These are phyloP conservation scores for Pangasius larnaudii DNA, from an alignment of 2,797 vertebrate species.

Conservation along the genomic window DNA sequence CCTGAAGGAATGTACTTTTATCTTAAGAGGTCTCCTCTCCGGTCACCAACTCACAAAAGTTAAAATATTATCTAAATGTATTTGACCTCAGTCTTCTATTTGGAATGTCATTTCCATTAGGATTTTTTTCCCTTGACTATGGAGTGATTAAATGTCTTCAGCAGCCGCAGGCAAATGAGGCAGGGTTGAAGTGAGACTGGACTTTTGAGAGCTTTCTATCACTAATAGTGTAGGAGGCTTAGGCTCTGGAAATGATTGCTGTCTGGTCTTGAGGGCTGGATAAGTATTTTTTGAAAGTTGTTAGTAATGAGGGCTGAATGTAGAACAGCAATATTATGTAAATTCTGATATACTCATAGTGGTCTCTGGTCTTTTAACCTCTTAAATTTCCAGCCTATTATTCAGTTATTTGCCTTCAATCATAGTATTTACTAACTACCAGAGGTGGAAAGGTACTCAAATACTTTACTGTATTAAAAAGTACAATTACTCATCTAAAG, in stretches of 20 bases:
- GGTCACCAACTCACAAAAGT: constrained; percentile 8
- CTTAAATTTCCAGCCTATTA: neutral
- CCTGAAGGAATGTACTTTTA: constrained; percentile 12
- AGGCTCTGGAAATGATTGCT: constrained; percentile 37
- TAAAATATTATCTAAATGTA: constrained; percentile 41
- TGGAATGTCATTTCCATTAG: constrained; percentile 44
- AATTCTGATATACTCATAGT: neutral
- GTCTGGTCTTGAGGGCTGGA: constrained; percentile 33
- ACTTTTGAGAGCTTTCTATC: constrained; percentile 40
- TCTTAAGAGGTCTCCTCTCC: constrained; percentile 1
- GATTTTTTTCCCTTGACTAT: neutral
- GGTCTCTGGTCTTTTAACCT: neutral
- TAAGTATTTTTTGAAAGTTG: constrained; percentile 18
- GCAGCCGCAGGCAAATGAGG: constrained; percentile 34
- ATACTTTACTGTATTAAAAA: neutral
- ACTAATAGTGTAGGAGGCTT: constrained; percentile 8
- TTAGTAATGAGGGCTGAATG: neutral
- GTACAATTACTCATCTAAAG: neutral
- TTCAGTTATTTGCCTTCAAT: neutral
- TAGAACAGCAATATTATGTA: neutral
- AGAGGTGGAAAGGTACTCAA: neutral
- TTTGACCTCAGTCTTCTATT: constrained; percentile 45
- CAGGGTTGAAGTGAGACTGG: constrained; percentile 27
- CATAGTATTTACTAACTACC: neutral
- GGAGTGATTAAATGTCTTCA: constrained; percentile 51